Base-by-base conservation (phyloP, 2,888 invertebrate species). In the Brenthis hecate region DNA sequence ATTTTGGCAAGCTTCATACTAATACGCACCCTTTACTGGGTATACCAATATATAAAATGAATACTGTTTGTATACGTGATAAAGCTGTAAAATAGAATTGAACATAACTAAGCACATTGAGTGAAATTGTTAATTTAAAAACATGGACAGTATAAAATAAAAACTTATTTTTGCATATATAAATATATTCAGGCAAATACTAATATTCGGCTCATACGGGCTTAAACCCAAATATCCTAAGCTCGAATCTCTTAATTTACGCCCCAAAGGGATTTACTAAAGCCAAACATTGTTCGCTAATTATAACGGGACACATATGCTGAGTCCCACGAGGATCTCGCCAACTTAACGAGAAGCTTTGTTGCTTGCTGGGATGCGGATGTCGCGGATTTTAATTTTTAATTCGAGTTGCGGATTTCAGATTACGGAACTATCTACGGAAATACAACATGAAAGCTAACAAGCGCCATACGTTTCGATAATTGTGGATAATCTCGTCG, bases 211-310 rank as follows among this genome's bases (percentile, higher is more conserved):
- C 80, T 80, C 80, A 74, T 76, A 77, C 81, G 80, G 83, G 85
- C 80, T 88, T 86, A 84, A 85, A 83, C 81, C 82, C 84, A 86
- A 88, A 89, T 87, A 88, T 89, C 80, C 80, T 89, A 89, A 90
- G 88, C 88, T 87, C 78, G 87, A 90, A 91, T 92, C 91, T 92
- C 91, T 92, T 92, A 92, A 92, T 92, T 92, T 92, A 92, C 91
- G 92, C 88, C 91, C 92, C 89, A 85, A 87, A 88, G 88, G 92
- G 92, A 92, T 92, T 92, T 89, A 85, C 84, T 85, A 89, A 92
- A 92, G 91, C 92, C 91, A 92, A 92, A 92, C 92, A 92, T 91
- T 92, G 92, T 89, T 88, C 89, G 91, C 92, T 92, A 92, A 92
- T 92, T 92, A 92, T 92, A 91, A 91, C 89, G 83, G 88, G 86